These are phyloP conservation scores for Semaprochilodus insignis DNA, from an alignment of 2,797 vertebrate genomes.

Conservation along the genomic window DNA sequence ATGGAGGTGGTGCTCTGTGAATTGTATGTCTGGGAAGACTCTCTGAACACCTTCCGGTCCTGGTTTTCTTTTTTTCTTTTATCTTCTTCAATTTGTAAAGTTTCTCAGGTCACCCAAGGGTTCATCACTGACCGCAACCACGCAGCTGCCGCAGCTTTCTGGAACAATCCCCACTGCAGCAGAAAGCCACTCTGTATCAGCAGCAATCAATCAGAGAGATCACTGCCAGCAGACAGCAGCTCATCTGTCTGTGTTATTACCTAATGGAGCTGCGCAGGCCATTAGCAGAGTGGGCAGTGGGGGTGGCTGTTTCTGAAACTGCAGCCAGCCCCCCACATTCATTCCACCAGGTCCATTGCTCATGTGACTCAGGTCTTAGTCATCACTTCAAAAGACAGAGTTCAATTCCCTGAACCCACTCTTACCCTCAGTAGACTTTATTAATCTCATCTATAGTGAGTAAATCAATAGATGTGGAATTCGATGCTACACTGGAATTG, in stretches of 20 bases:
- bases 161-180: slow-evolving; percentile 28
- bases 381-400: slow-evolving; percentile 5
- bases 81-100: not conserved
- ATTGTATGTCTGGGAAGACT: slow-evolving; percentile 57
- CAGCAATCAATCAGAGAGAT: slow-evolving; percentile 58
- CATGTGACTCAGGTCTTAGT: slow-evolving; percentile 45
- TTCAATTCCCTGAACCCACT: slow-evolving; percentile 6
- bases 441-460: not conserved
- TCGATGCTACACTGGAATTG: too few species aligned
- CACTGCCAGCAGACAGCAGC: slow-evolving; percentile 51
- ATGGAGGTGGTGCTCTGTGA: slow-evolving; percentile 53
- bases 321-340: not conserved
- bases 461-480: not conserved
- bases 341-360: slow-evolving; percentile 59
- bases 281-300: slow-evolving; percentile 56
- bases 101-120: not conserved
- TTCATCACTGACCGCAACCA: not conserved
- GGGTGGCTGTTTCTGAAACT: slow-evolving; percentile 58
- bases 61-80: not conserved
- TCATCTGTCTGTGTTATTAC: slow-evolving; percentile 68
- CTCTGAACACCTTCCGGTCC: slow-evolving; percentile 28
- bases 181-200: slow-evolving; percentile 54
- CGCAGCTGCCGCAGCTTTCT: not conserved
- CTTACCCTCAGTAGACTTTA: not conserved
- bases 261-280: slow-evolving; percentile 70